Percentiles rank a stretch among this genome's conserved stretches.
Conservation (phyloP, 2,113 vertebrate genomes). For the Pelecanus crispus region DNA sequence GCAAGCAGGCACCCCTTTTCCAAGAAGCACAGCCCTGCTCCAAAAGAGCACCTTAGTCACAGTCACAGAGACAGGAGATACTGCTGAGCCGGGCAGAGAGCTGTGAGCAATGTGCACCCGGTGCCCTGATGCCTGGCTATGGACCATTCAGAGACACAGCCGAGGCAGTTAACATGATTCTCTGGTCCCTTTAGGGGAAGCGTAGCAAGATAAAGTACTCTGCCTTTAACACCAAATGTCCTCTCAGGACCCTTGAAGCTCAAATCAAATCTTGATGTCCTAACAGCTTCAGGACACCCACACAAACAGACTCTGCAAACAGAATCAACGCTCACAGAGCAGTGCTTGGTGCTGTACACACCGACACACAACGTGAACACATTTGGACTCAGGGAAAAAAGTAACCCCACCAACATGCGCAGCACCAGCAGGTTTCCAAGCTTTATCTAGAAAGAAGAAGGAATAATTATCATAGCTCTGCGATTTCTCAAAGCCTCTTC, state of each 20-base stretch:
- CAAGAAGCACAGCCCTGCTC: background rate
- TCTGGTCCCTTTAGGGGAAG: background rate
- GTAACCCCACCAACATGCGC: background rate
- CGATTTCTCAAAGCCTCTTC: background rate
- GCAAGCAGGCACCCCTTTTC: background rate
- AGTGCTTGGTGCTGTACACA: background rate
- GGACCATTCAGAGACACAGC: background rate
- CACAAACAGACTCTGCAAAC: background rate
- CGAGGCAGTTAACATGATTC: accelerated
- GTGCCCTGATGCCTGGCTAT: background rate
- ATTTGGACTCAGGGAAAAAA: background rate
- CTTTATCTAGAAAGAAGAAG: background rate
- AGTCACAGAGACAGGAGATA: background rate
- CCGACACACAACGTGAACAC: accelerated
- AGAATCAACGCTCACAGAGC: background rate
- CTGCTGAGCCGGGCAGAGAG: background rate
- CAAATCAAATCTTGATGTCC: background rate
- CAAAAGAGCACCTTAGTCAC: background rate
- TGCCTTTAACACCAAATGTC: background rate
- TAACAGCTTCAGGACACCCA: background rate
- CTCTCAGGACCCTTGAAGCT: background rate
- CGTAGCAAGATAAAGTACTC: background rate
- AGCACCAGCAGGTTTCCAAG: background rate
- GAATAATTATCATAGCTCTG: background rate
- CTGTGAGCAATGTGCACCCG: background rate